A percentile compares a stretch with the other conserved stretches of the same genome.
phyloP scores from a whole-genome alignment of 2,888 invertebrate genomes.

The Petrolisthes manimaculis region DNA sequence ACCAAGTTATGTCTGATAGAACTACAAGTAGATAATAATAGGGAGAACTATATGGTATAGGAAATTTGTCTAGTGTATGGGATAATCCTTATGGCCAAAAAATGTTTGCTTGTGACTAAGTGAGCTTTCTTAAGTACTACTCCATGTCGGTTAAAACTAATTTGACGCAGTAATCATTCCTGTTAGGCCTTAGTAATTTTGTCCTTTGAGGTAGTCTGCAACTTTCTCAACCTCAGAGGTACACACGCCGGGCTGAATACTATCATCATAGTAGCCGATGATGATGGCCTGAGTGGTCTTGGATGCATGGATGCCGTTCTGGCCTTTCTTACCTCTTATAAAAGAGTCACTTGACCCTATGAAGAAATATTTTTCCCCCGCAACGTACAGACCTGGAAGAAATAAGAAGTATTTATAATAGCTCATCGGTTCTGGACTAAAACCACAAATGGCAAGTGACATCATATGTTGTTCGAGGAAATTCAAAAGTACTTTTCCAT shows the following conservation, averaged over 20 bases:
- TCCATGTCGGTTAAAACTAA: too few species aligned
- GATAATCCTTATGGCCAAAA: too few species aligned
- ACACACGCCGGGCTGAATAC: constrained; percentile 53
- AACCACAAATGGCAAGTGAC: too few species aligned
- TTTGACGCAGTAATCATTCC: not conserved
- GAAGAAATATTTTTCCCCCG: constrained; percentile 35
- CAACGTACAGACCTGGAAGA: constrained; percentile 45
- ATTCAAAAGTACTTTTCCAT: too few species aligned
- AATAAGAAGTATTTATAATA: not conserved
- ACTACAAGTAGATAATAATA: too few species aligned
- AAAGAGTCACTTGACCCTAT: constrained; percentile 32
- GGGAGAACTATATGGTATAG: too few species aligned
- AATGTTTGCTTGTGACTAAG: too few species aligned
- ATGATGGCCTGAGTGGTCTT: constrained; percentile 54
- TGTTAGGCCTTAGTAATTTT: constrained; percentile 28
- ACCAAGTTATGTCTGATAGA: too few species aligned
- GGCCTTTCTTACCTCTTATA: constrained; percentile 50
- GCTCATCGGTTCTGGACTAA: too few species aligned
- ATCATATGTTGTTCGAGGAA: too few species aligned
- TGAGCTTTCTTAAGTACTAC: too few species aligned
- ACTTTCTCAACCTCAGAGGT: constrained; percentile 45
- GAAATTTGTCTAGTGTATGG: too few species aligned
- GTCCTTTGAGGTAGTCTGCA: constrained; percentile 52
- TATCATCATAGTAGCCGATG: constrained; percentile 48
- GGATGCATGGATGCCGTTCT: constrained; percentile 39